phyloP scores from a whole-genome alignment of 2,888 invertebrate genomes.

The Brachynemurus nebulosus region DNA sequence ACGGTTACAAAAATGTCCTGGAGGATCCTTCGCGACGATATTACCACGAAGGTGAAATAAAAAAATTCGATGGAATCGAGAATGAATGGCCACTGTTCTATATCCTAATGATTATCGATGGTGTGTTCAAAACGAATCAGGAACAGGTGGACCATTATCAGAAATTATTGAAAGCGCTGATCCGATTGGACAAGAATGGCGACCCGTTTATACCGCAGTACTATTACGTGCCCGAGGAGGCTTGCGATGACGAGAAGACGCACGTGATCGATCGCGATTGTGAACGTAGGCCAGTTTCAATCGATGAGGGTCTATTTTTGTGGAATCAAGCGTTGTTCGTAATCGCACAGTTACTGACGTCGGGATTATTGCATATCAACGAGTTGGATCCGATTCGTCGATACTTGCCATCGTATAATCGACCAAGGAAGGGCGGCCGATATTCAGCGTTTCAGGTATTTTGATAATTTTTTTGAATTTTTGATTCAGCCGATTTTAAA shows the following conservation, averaged over 20 bases:
- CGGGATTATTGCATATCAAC: conserved; percentile 78
- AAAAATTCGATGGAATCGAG: conserved; percentile 90
- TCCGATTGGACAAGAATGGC: conserved; percentile 70
- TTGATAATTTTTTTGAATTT: neutral
- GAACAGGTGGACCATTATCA: conserved; percentile 91
- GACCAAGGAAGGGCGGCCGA: conserved; percentile 79
- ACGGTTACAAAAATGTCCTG: conserved; percentile 80
- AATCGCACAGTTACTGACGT: conserved; percentile 81
- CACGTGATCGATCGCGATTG: conserved; percentile 3
- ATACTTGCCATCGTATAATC: conserved; percentile 89
- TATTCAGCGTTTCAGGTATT: conserved; percentile 95
- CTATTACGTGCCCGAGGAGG: conserved; percentile 65
- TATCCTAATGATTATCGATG: conserved; percentile 92
- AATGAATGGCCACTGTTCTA: conserved; percentile 98
- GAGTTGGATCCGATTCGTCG: conserved; percentile 92
- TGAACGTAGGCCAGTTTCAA: conserved; percentile 22
- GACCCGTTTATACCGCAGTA: conserved; percentile 36
- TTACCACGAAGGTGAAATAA: conserved; percentile 84
- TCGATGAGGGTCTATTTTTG: conserved; percentile 55
- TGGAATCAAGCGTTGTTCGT: conserved; percentile 97
- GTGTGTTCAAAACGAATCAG: conserved; percentile 72
- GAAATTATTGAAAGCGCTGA: conserved; percentile 62
- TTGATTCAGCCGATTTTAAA: neutral
- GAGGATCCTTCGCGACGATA: conserved; percentile 70
- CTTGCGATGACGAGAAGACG: conserved; percentile 24